These are phyloP conservation scores for Colistium nudipinnis DNA, from an alignment of 2,113 vertebrate genomes.

Conservation along the genomic window DNA sequence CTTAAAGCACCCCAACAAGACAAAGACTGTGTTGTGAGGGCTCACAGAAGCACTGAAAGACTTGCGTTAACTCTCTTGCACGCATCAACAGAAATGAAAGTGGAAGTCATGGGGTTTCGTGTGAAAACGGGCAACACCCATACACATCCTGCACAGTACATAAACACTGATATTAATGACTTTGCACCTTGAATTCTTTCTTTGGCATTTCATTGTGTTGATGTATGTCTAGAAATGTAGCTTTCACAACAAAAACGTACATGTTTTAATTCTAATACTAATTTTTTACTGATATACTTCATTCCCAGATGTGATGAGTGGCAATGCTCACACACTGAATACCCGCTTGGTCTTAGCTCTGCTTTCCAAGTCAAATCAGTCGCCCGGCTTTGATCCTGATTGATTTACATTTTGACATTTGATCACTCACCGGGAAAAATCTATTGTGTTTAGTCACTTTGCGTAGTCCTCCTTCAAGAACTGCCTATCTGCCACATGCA, in stretches of 20 bases:
- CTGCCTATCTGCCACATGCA: neutral
- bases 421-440: neutral
- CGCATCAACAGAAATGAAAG: constrained; percentile 12
- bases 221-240: neutral
- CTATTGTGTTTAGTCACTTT: neutral
- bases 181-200: neutral
- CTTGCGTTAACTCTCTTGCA: neutral
- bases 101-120: neutral
- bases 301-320: neutral
- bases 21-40: constrained; percentile 60
- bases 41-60: constrained; percentile 28
- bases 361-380: neutral
- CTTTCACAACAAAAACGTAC: constrained; percentile 22
- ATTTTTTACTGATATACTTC: constrained; percentile 9
- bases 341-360: neutral
- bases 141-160: neutral
- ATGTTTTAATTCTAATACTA: neutral
- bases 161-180: no score
- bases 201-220: neutral
- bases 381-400: neutral
- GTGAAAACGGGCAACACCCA: neutral
- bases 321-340: neutral
- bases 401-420: neutral
- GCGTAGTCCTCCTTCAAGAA: neutral
- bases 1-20: constrained; percentile 43